Evolutionary conservation across 1,140 invertebrate species (phyloP).

Genomic region (Hyles vespertilio): DNA sequence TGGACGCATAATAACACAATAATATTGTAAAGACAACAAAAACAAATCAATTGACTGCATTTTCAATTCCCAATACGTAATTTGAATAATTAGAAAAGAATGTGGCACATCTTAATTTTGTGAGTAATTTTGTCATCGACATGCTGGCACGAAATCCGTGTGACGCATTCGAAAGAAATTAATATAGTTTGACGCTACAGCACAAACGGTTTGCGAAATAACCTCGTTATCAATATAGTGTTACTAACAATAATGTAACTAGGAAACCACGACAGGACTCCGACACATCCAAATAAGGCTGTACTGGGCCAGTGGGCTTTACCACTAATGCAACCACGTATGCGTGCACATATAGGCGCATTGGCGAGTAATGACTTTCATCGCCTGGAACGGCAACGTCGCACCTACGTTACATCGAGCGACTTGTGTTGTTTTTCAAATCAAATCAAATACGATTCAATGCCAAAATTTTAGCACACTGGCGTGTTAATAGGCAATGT

Average conservation of each 20-base stretch:
- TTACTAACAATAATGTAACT: slow-evolving; percentile 15
- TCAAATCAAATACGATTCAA: slow-evolving; percentile 15
- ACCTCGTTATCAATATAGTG: no score
- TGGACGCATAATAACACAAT: not conserved
- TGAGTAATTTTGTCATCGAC: slow-evolving; percentile 22
- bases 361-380: slow-evolving; percentile 58
- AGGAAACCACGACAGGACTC: slow-evolving; percentile 26
- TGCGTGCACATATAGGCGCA: slow-evolving; percentile 6
- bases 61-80: not conserved
- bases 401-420: slow-evolving; percentile 39
- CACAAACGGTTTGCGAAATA: no score
- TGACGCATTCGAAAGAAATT: slow-evolving; percentile 25
- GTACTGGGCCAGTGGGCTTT: slow-evolving; percentile 21
- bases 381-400: slow-evolving; percentile 66
- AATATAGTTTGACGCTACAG: no score
- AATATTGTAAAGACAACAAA: not conserved
- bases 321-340: slow-evolving; percentile 20
- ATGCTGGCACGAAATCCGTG: slow-evolving; percentile 28
- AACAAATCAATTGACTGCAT: not conserved
- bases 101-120: slow-evolving; percentile 16
- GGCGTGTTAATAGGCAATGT: no score
- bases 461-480: slow-evolving; percentile 2
- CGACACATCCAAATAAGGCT: slow-evolving; percentile 33
- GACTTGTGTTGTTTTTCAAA: slow-evolving; percentile 58
- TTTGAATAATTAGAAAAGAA: slow-evolving; percentile 27